Base-by-base conservation (phyloP, 2,888 invertebrate species). In the Eurytoma californica region DNA sequence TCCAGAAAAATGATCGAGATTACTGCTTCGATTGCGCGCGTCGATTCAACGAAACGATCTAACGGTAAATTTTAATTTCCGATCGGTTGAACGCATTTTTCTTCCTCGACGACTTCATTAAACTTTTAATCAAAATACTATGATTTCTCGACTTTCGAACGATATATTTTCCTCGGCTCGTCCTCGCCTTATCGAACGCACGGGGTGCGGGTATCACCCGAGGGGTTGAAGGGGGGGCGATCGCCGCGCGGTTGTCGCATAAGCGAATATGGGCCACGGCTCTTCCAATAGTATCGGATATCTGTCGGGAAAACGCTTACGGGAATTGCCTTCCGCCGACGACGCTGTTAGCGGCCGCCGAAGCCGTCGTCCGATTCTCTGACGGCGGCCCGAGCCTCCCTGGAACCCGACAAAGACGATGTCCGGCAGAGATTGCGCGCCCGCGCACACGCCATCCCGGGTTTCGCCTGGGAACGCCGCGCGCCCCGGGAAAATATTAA, bases 321-420 rank as follows among this genome's bases (percentile, higher is more conserved):
- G 69, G 55, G 69, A 76, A 69, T 76, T 76, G 49, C 55, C 69
- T 76, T 69, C 61, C 76, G 63, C 20, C 76, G 80, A 76, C 60
- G 70, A n/a, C 39, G 70, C 20, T 18, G 53, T 20, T 24, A n/a
- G 58, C 47, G 28, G n/a, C 16, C 58, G 53, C 30, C 16, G 47
- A 2, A 14, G 13, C 53, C 20, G 20, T 65, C 24, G 65, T 65
- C 65, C 47, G 53, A 65, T 24, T 47, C 63, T 47, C 63, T 47
- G 7, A 39, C n/a, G 28, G 39, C 39, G 16, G 18, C 20, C 3
- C 28, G 47, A 5, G 51, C 24, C 24, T 24, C 24, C 24, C 14
- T 60, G 20, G 12, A 14, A 3, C 30, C n/a, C 57, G 63, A 63
- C 63, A 51, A 70, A 70, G 63, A 20, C 12, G 24, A 39, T 18